Percentiles rank a stretch among this genome's conserved stretches.
phyloP scores from a whole-genome alignment of 2,797 vertebrate genomes.

The Agapornis canus region DNA sequence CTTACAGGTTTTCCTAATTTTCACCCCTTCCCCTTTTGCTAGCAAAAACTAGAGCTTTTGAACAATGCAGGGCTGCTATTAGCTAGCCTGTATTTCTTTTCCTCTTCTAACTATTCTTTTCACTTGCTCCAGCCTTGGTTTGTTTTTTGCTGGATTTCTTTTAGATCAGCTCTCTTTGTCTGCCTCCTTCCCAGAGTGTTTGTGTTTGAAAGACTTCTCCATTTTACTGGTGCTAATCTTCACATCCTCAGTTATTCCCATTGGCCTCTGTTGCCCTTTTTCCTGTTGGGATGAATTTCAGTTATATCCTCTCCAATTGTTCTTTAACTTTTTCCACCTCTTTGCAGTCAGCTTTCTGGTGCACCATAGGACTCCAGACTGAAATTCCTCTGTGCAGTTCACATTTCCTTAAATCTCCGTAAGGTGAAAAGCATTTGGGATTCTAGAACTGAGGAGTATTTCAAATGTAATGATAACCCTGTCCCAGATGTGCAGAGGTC shows the following conservation, averaged over 20 bases:
- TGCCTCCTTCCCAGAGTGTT: background rate
- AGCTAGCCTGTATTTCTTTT: background rate
- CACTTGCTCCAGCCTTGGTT: background rate
- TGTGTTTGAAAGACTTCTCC: slow-evolving; percentile 21
- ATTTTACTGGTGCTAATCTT: slow-evolving; percentile 45
- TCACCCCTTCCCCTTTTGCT: background rate
- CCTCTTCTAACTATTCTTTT: background rate
- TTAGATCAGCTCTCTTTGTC: background rate
- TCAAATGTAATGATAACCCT: background rate
- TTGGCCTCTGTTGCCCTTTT: background rate
- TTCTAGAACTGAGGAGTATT: background rate
- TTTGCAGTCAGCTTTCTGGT: slow-evolving; percentile 12
- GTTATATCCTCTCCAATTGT: slow-evolving; percentile 18
- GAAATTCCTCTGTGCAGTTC: slow-evolving; percentile 34
- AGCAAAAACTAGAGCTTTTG: background rate
- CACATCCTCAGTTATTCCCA: slow-evolving; percentile 35
- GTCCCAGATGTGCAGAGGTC: background rate
- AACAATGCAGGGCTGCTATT: background rate
- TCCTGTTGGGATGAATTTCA: slow-evolving; percentile 26
- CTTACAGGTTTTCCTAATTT: background rate
- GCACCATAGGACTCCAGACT: background rate
- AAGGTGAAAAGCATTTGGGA: background rate
- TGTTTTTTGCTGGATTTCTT: background rate
- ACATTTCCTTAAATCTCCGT: slow-evolving; percentile 24
- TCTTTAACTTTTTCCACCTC: slow-evolving; percentile 28